Base-by-base conservation (phyloP, 1,140 invertebrate species). In the Cyclargus thomasi region DNA sequence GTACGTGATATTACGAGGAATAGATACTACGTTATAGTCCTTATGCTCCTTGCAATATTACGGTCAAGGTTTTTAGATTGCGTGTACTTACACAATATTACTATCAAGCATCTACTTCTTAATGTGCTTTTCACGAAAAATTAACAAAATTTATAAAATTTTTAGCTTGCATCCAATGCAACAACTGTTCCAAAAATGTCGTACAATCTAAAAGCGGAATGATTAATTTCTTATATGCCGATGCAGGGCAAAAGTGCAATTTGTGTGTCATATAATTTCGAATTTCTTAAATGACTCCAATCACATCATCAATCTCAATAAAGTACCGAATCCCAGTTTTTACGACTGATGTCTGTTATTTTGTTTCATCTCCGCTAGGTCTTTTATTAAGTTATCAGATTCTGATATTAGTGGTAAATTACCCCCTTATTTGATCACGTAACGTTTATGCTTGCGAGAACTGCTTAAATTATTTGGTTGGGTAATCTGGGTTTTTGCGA, bases 351-450 rank as follows among this genome's bases (percentile, higher is more conserved):
- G 18, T 11, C 55, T 20, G 55, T 59, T 59, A 59, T 59, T 59
- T 59, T 5, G n/a, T 16, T 6, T 1, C n/a, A 55, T 55, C 18
- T 11, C 18, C 3, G 18, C 55, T 59, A 20, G 55, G n/a, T 18
- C 55, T 59, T 59, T 59, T 59, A 59, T 59, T 59, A 59, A 20
- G 55, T 20, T 18, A 59, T 59, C 55, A 59, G 55, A 16, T 59
- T 21, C 18, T 21, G 18, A 59, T 59, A 59, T 59, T 59, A 59
- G 17, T 21, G 18, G 18, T 17, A 59, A 59, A 59, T 59, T 59
- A 59, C 55, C 55, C 55, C 55, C 55, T 59, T 20, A 59, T 59
- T 59, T 59, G 55, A 17, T 18, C 55, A 59, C 55, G 55, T 59
- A 59, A 59, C 18, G 11, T 7, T 59, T 59, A 59, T 59, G 55